Conservation (phyloP, 2,797 vertebrate species). For the Anguilla obscura region DNA sequence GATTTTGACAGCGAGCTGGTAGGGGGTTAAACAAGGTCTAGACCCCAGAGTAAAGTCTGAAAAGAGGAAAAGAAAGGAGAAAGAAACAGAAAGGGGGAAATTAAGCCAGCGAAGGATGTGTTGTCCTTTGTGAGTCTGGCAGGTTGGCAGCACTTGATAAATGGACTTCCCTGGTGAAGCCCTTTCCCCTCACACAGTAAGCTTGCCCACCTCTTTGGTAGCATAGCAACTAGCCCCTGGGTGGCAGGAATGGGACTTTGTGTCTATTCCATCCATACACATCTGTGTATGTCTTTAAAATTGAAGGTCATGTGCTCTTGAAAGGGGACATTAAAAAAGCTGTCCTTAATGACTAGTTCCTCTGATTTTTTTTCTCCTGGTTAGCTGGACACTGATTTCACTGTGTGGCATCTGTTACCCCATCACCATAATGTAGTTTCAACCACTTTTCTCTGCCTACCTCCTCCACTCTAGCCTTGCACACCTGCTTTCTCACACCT, state of each 20-base stretch:
- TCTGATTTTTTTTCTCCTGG: constrained; percentile 55
- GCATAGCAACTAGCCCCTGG: constrained; percentile 68
- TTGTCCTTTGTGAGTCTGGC: constrained; percentile 70
- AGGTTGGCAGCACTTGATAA: constrained; percentile 71
- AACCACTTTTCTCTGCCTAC: not conserved
- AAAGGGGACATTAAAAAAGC: constrained; percentile 46
- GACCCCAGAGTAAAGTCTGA: constrained; percentile 51
- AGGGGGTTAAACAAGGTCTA: constrained; percentile 51
- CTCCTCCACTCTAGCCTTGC: constrained; percentile 41
- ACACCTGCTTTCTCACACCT: constrained; percentile 47
- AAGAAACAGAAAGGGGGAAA: constrained; percentile 58
- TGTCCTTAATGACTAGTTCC: constrained; percentile 59
- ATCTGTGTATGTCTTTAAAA: constrained; percentile 51
- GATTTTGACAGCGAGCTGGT: constrained; percentile 40
- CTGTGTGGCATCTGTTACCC: constrained; percentile 40
- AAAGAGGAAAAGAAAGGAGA: constrained; percentile 57
- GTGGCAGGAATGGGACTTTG: constrained; percentile 64
- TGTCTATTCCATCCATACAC: constrained; percentile 61
- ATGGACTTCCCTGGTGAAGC: constrained; percentile 66
- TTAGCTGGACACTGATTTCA: constrained; percentile 50
- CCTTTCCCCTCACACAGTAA: constrained; percentile 58
- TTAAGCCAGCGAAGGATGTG: constrained; percentile 62
- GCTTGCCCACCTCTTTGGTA: constrained; percentile 63
- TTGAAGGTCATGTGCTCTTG: constrained; percentile 44
- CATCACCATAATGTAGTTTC: not conserved